A percentile compares a stretch with the other conserved stretches of the same genome.
Conservation (phyloP, 2,113 vertebrate species). For the Pica pica region DNA sequence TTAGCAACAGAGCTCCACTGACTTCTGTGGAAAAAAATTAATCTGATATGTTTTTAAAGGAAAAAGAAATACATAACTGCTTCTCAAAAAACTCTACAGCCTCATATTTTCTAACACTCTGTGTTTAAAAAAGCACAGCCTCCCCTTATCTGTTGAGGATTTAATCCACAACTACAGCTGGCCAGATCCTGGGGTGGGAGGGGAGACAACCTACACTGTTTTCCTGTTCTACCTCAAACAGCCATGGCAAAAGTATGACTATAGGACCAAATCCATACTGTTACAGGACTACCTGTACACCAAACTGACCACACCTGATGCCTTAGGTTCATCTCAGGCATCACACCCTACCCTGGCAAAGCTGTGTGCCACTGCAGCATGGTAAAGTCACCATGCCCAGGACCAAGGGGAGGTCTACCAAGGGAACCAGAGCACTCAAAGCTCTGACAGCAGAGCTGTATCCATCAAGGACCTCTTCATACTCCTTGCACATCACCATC, state of each 20-base stretch:
- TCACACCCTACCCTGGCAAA: not conserved
- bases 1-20: not conserved
- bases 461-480: not conserved
- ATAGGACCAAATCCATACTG: not conserved
- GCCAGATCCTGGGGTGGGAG: not conserved
- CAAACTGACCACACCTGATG: fast-evolving
- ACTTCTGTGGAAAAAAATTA: not conserved
- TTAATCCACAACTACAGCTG: not conserved
- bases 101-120: not conserved
- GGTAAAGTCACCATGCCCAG: not conserved
- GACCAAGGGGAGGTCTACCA: not conserved
- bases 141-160: not conserved
- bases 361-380: not conserved
- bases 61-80: not conserved
- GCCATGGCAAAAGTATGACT: not conserved
- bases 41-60: not conserved
- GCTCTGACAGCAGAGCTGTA: not conserved
- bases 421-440: not conserved
- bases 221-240: not conserved
- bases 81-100: not conserved
- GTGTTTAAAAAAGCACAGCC: not conserved
- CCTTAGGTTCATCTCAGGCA: too few species aligned
- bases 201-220: not conserved
- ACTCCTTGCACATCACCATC: not conserved
- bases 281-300: not conserved